Conservation (phyloP, 2,888 invertebrate genomes). For the Tinea semifulvella region DNA sequence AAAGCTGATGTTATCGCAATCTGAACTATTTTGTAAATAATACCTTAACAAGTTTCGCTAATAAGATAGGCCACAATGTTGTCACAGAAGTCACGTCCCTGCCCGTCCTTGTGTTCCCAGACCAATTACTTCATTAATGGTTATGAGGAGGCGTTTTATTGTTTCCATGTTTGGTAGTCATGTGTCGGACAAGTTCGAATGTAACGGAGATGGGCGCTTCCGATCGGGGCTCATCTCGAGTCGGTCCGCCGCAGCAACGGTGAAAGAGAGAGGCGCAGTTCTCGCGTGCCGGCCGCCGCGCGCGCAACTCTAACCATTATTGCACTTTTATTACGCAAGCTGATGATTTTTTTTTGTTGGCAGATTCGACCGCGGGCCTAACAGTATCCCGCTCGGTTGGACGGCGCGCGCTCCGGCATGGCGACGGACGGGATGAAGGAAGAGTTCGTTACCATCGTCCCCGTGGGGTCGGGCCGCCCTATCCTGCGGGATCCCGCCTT, state of each 20-base stretch:
- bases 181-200: conserved; percentile 23
- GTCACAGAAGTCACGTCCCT: not conserved
- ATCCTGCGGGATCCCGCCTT: conserved; percentile 47
- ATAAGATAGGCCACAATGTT: not conserved
- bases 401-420: conserved; percentile 39
- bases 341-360: conserved; percentile 48
- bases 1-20: conserved; percentile 1
- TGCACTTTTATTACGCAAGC: conserved; percentile 48
- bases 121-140: no score
- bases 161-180: conserved; percentile 23
- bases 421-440: conserved; percentile 54
- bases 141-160: conserved; percentile 5
- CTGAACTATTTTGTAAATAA: conserved; percentile 1
- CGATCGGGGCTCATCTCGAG: conserved; percentile 34
- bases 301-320: conserved; percentile 31
- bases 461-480: conserved; percentile 60
- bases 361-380: conserved; percentile 42
- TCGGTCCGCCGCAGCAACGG: conserved; percentile 41
- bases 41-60: not conserved
- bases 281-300: conserved; percentile 37
- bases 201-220: conserved; percentile 25
- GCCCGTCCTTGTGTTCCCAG: no score
- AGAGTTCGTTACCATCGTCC: conserved; percentile 68
- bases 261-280: conserved; percentile 54
- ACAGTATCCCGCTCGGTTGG: conserved; percentile 34